These are phyloP conservation scores for Papilio xuthus DNA, from an alignment of 1,140 invertebrate genomes.

Conservation along the genomic window DNA sequence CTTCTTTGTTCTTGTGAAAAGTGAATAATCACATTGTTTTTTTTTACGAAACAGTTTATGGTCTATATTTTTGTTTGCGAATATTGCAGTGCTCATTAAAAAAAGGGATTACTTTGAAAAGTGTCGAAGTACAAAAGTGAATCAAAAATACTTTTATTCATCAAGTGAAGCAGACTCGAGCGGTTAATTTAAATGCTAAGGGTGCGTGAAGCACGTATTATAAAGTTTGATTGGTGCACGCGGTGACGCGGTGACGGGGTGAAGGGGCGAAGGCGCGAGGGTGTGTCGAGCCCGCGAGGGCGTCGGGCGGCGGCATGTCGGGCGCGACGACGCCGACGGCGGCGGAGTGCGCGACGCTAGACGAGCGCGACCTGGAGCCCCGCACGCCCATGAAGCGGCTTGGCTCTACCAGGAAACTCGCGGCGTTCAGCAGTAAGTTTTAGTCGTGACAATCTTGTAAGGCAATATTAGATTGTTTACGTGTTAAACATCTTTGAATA, in stretches of 20 bases:
- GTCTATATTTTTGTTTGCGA: background rate
- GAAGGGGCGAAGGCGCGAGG: too few relatives aligned
- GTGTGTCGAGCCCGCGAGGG: background rate
- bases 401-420: conserved; percentile 89
- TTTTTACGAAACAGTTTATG: background rate
- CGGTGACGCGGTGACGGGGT: background rate
- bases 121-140: background rate
- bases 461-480: background rate
- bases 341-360: conserved; percentile 55
- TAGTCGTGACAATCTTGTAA: conserved; percentile 5
- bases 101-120: background rate
- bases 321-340: conserved; percentile 61
- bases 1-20: conserved; percentile 66
- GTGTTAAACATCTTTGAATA: background rate
- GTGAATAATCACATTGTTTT: conserved; percentile 9
- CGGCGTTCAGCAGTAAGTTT: conserved; percentile 89
- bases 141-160: background rate
- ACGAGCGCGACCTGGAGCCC: conserved; percentile 84
- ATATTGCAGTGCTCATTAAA: background rate
- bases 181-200: conserved; percentile 13
- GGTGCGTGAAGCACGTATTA: conserved; percentile 1
- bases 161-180: background rate
- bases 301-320: conserved; percentile 43
- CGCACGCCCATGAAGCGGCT: conserved; percentile 90
- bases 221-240: conserved; percentile 1